These are phyloP conservation scores for Brachyopa scutellaris DNA, from an alignment of 2,888 invertebrate genomes.

Conservation along the genomic window DNA sequence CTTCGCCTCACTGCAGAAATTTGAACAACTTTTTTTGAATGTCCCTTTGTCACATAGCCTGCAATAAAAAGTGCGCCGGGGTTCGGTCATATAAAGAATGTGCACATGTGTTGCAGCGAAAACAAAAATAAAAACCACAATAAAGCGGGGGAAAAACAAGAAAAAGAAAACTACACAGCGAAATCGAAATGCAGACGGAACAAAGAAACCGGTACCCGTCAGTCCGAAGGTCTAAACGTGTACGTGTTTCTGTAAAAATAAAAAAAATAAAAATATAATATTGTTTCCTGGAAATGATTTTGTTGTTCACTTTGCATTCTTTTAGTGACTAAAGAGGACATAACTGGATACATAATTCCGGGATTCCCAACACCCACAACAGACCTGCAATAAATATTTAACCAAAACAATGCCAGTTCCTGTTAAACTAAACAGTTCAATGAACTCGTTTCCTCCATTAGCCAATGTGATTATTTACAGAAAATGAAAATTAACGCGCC, in stretches of 20 bases:
- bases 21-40: conserved; percentile 52
- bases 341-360: not conserved
- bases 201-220: conserved; percentile 58
- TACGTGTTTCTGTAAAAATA: conserved; percentile 12
- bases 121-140: conserved; percentile 23
- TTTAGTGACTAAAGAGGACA: not conserved
- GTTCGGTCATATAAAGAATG: conserved; percentile 50
- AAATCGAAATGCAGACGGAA: conserved; percentile 44
- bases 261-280: conserved; percentile 8
- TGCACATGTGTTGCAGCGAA: conserved; percentile 42
- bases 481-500: conserved; percentile 21
- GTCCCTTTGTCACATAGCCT: conserved; percentile 23
- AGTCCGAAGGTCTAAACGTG: conserved; percentile 42
- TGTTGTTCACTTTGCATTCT: conserved; percentile 2
- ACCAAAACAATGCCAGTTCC: not conserved
- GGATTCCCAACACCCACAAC: not conserved
- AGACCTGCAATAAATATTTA: not conserved
- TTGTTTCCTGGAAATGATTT: conserved; percentile 26
- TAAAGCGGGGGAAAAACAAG: not conserved
- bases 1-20: conserved; percentile 22
- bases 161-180: not conserved
- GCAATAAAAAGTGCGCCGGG: conserved; percentile 48
- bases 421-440: not conserved
- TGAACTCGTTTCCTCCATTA: conserved; percentile 10
- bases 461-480: not conserved